A percentile compares a stretch with the other conserved stretches of the same genome.
Evolutionary conservation across 2,888 invertebrate species (phyloP).

Genomic region (Lypha dubia): DNA sequence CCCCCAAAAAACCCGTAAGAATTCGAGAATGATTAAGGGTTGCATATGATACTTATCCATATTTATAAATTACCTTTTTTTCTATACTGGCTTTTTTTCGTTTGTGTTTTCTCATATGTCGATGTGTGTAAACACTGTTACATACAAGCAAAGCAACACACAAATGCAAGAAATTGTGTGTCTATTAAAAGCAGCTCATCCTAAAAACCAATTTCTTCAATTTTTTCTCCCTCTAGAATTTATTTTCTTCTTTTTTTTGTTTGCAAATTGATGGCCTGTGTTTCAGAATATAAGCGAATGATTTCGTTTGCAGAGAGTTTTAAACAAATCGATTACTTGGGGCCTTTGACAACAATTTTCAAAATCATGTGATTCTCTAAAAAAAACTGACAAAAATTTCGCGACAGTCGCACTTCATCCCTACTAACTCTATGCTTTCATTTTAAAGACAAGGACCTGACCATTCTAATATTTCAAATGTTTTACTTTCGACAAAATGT

Average conservation of each 20-base stretch:
- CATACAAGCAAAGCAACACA: slow-evolving; percentile 13
- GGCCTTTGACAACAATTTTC: too few species aligned
- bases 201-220: slow-evolving; percentile 68
- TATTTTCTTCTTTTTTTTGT: slow-evolving; percentile 37
- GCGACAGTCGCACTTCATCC: too few species aligned
- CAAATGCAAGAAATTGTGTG: slow-evolving; percentile 31
- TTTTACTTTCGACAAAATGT: too few species aligned
- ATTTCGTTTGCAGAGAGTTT: neutral
- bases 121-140: slow-evolving; percentile 26
- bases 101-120: slow-evolving; percentile 26
- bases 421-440: too few species aligned
- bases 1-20: slow-evolving; percentile 8
- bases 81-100: too few species aligned
- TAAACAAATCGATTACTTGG: neutral
- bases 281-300: slow-evolving; percentile 17
- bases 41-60: slow-evolving; percentile 62
- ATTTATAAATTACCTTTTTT: slow-evolving; percentile 60
- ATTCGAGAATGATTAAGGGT: slow-evolving; percentile 62
- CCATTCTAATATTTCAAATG: too few species aligned
- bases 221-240: slow-evolving; percentile 47
- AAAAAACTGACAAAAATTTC: too few species aligned
- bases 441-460: too few species aligned
- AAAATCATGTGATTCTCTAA: too few species aligned
- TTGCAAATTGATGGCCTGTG: neutral
- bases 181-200: slow-evolving; percentile 72